Evolutionary conservation across 2,888 invertebrate species (phyloP), one percentile per base, ranked within the genome.

Genomic region (Lamproptera curius): DNA sequence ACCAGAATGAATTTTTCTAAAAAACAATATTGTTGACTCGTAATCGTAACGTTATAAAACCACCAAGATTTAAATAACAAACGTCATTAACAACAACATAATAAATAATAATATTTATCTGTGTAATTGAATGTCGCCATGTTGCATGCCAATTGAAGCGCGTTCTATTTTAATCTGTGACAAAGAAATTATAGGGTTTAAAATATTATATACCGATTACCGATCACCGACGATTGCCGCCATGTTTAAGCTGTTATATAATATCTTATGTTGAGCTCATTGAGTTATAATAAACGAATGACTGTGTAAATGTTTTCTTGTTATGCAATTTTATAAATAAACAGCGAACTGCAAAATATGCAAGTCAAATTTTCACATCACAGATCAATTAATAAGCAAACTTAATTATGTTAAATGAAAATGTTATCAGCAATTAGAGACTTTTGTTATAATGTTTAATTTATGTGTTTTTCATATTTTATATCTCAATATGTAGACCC

Each of bases 91-190:
- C 23, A 35, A 35, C 16, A 16, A n/a, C 42, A 26, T 35, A 31
- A 16, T 41, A 36, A 23, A 26, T 42, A 42, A 42, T 35, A 35
- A 42, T 42, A 34, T 42, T 42, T 5, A 42, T 35, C 35, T 35
- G 14, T 36, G 11, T 26, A 42, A 35, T 26, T 35, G 26, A 35
- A 36, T 42, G 42, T 42, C 42, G 14, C 23, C 13, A 23, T 26
- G 11, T 35, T 15, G 11, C 11, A 36, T 42, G 11, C 11, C 11
- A 13, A 13, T 42, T 10, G 34, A 42, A 34, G 5, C 15, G 13
- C 34, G 14, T 23, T 11, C 14, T 35, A 26, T 35, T 42, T 15
- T 23, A 15, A 35, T 36, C 14, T 23, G 8, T 42, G 26, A 23
- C 15, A 10, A 4, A n/a, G 11, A 33, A 15, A 10, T 16, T 13